Conservation (phyloP, 1,140 invertebrate species). For the Samia ricini region DNA sequence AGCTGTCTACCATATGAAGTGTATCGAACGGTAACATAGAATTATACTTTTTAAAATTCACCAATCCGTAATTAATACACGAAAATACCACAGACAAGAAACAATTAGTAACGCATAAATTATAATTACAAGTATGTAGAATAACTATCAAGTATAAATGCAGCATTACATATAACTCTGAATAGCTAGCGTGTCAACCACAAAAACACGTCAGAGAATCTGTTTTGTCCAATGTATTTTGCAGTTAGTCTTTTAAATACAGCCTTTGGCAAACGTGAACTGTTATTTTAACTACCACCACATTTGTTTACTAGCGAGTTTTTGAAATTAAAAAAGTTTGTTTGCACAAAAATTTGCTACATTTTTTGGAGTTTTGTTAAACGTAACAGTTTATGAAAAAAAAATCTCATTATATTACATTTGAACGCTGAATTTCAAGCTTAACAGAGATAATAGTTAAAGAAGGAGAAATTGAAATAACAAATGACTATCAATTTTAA, state of each 20-base stretch:
- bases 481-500: neutral
- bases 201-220: conserved; percentile 4
- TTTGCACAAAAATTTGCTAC: neutral
- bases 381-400: neutral
- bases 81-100: too few relatives aligned
- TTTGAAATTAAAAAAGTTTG: conserved; percentile 10
- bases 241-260: conserved; percentile 4
- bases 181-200: conserved; percentile 17
- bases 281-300: neutral
- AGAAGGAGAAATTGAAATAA: neutral
- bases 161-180: conserved; percentile 11
- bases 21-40: too few relatives aligned
- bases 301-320: neutral
- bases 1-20: too few relatives aligned
- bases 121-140: too few relatives aligned
- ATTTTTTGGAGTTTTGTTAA: neutral
- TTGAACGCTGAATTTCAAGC: neutral
- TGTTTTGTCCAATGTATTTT: conserved; percentile 7
- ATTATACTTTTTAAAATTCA: too few relatives aligned
- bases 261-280: conserved; percentile 10
- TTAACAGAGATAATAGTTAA: neutral
- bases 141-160: conserved; percentile 9
- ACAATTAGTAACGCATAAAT: too few relatives aligned
- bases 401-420: neutral
- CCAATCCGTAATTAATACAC: too few relatives aligned